Evolutionary conservation across 2,888 invertebrate species (phyloP), one percentile per base, ranked within the genome.

Genomic region (Pterobdella sp.): DNA sequence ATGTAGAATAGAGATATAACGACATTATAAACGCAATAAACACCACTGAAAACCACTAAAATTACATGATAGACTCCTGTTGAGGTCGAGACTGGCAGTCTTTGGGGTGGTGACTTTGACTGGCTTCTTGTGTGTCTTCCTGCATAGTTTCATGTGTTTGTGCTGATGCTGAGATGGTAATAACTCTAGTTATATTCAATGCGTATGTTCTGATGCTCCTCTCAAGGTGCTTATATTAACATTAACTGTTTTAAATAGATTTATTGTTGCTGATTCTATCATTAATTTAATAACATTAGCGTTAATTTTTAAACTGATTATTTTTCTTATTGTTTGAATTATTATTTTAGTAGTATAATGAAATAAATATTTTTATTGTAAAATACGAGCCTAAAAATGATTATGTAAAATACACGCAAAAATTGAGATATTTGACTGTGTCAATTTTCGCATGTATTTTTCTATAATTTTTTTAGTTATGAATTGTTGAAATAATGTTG

Each of bases 21-120:
- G n/a, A 26, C 7, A 63, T 63, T 26, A 63, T 26, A n/a, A n/a
- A n/a, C n/a, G 14, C n/a, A 49, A 49, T 49, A 18, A 64, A 64
- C 14, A 64, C 18, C 10, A 10, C 22, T 32, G 22, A 65, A 34
- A 4, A 1, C 22, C 14, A 65, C 29, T 14, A 22, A 31, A 32
- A 31, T 26, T 34, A 69, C 69, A 32, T 18, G 69, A 69, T 1
- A 69, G 29, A 31, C 69, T 69, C 69, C 52, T 69, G 69, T 69
- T 52, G 56, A 68, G 31, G 37, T 68, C 68, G 36, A 49, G 49
- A 18, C 69, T 34, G 14, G 32, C 65, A 3, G 32, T 65, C 56
- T 31, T 32, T 22, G 36, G 49, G 29, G 36, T 42, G 18, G 49
- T 52, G 29, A 22, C 34, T 34, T 29, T 69, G 32, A 26, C 31